Evolutionary conservation across 2,888 invertebrate species (phyloP), one percentile per base, ranked within the genome.

Genomic region (Oscheius sp.): DNA sequence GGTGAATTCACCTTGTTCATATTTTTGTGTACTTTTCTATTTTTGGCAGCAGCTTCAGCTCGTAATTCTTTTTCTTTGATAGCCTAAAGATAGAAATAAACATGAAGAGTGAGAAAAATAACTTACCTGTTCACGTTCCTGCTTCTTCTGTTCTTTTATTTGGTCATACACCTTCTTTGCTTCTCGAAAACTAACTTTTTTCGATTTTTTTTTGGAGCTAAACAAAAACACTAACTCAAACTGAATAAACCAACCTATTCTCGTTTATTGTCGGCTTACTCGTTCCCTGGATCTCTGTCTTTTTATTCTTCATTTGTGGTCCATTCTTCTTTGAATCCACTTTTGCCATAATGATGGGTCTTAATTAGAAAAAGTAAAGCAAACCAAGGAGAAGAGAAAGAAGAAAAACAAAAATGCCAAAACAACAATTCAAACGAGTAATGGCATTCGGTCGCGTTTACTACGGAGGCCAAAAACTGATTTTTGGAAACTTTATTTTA

Each of bases 91-190:
- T 39, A 27, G 8, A 23, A 20, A 4, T 8, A n/a, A 31, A 31
- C 27, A 29, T 5, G 33, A 53, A 31, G 12, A 53, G 20, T 5
- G 10, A n/a, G n/a, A n/a, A n/a, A n/a, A 10, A 23, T 53, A 3
- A 64, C 10, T n/a, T 17, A 65, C 65, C 39, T 65, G 39, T 53
- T 52, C 65, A 10, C 31, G 15, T 39, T 37, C 27, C 45, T 45
- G 27, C 42, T 42, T 15, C 39, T 33, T 52, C 4, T 52, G 31
- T n/a, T 52, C 37, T 29, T 53, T 25, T 29, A 65, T 65, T 29
- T 65, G 53, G 12, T 65, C 53, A 20, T 65, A 65, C 15, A 65
- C 65, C 20, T 42, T 29, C 31, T 65, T 65, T 10, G 65, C 65
- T 29, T 53, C 39, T 37, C 53, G 27, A 23, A 20, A 53, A 20